Percentiles rank a stretch among this genome's conserved stretches.
These are phyloP conservation scores for Chondrosia reniformis DNA, from an alignment of 37 sponge, comb jelly and placozoan species.

Conservation along the genomic window DNA sequence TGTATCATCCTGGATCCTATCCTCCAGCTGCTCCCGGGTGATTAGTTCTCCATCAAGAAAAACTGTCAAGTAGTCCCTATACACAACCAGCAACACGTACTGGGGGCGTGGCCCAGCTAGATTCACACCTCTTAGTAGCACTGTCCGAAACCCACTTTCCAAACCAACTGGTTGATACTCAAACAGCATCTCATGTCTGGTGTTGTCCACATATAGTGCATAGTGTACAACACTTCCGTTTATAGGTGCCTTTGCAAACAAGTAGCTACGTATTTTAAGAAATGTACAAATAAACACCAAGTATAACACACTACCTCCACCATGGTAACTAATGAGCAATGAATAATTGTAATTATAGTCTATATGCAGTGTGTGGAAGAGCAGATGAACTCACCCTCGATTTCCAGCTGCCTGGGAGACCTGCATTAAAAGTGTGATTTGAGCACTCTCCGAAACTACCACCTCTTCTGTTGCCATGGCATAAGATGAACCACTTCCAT, in stretches of 20 bases:
- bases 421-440: too few species aligned
- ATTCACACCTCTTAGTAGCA: slow-evolving; percentile 33
- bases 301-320: too few species aligned
- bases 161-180: slow-evolving; percentile 58
- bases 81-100: slow-evolving; percentile 42
- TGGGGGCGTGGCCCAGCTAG: slow-evolving; percentile 51
- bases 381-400: too few species aligned
- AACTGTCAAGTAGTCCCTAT: slow-evolving; percentile 24
- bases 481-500: too few species aligned
- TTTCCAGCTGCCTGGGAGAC: too few species aligned
- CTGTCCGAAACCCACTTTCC: slow-evolving; percentile 33
- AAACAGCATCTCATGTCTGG: slow-evolving; percentile 27
- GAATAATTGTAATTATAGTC: too few species aligned
- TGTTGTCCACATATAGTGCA: slow-evolving; percentile 37
- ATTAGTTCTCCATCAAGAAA: slow-evolving; percentile 50
- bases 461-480: too few species aligned
- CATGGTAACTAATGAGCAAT: too few species aligned
- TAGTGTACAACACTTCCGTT: slow-evolving; percentile 46
- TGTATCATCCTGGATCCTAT: slow-evolving; percentile 39
- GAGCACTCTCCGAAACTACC: too few species aligned
- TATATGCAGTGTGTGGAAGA: too few species aligned
- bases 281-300: too few species aligned
- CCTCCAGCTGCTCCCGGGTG: slow-evolving; percentile 13
- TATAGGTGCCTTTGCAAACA: slow-evolving; percentile 64
- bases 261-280: slow-evolving; percentile 49